These are phyloP conservation scores for Melinaea menophilus DNA, from an alignment of 2,888 invertebrate genomes.

Conservation along the genomic window DNA sequence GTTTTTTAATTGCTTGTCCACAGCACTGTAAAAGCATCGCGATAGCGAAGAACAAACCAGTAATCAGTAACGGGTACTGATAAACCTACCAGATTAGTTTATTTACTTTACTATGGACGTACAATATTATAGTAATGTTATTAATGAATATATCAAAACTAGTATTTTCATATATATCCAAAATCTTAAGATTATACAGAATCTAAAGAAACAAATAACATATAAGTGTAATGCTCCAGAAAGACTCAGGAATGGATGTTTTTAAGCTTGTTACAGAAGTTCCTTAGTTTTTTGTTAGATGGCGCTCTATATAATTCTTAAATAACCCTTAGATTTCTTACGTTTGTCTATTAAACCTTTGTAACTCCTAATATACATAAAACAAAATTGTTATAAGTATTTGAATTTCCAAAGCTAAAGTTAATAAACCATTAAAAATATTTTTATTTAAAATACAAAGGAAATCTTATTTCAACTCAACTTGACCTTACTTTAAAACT, in stretches of 20 bases:
- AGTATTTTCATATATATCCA: no score
- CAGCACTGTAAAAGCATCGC: slow-evolving; percentile 15
- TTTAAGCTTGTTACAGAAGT: slow-evolving; percentile 22
- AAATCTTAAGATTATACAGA: no score
- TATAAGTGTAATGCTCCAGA: not conserved
- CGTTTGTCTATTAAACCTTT: no score
- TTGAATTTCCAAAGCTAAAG: no score
- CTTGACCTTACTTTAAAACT: slow-evolving; percentile 38
- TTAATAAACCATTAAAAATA: slow-evolving; percentile 11
- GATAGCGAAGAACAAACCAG: slow-evolving; percentile 6
- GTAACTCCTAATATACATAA: no score
- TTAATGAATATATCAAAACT: no score
- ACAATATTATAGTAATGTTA: not conserved
- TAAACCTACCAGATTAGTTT: slow-evolving; percentile 4
- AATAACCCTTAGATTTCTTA: not conserved
- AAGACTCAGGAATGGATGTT: not conserved
- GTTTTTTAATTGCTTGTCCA: slow-evolving; percentile 34
- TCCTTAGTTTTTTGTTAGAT: slow-evolving; percentile 31
- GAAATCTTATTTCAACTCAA: slow-evolving; percentile 33
- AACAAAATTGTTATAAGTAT: no score
- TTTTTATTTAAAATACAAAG: not conserved
- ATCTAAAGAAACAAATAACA: no score
- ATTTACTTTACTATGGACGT: no score
- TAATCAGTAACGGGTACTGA: not conserved
- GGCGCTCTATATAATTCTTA: slow-evolving; percentile 31